Evolutionary conservation across 2,888 invertebrate genomes (phyloP).

Genomic region (Amphipoea lucens): DNA sequence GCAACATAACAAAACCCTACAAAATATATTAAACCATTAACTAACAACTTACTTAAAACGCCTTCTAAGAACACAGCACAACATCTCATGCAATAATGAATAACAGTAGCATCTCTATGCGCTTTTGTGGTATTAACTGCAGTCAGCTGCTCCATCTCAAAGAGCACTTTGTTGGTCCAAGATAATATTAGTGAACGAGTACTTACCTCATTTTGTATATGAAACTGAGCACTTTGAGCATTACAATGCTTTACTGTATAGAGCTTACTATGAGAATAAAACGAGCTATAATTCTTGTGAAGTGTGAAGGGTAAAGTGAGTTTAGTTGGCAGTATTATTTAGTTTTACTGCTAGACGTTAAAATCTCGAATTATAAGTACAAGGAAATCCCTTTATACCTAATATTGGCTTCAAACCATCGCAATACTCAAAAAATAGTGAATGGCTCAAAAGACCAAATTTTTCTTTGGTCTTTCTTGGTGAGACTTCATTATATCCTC

Average conservation of each 20-base stretch:
- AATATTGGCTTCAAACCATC: background rate
- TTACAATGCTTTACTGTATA: conserved; percentile 59
- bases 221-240: conserved; percentile 60
- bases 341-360: background rate
- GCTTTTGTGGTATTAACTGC: conserved; percentile 71
- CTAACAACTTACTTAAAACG: background rate
- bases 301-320: background rate
- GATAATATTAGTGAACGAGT: conserved; percentile 75
- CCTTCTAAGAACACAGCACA: conserved; percentile 48
- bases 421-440: background rate
- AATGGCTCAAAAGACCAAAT: background rate
- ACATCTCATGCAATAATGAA: conserved; percentile 67
- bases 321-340: background rate
- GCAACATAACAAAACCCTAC: background rate
- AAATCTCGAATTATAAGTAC: background rate
- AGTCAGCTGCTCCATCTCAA: conserved; percentile 70
- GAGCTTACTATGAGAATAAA: conserved; percentile 18
- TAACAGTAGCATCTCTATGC: conserved; percentile 68
- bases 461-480: background rate
- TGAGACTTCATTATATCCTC: too few species aligned
- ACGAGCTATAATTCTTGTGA: conserved; percentile 7
- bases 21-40: background rate
- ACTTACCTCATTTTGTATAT: conserved; percentile 67
- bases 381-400: background rate
- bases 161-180: conserved; percentile 74